phyloP scores from a whole-genome alignment of 2,888 invertebrate species.

The Lycocerus yunnanus region DNA sequence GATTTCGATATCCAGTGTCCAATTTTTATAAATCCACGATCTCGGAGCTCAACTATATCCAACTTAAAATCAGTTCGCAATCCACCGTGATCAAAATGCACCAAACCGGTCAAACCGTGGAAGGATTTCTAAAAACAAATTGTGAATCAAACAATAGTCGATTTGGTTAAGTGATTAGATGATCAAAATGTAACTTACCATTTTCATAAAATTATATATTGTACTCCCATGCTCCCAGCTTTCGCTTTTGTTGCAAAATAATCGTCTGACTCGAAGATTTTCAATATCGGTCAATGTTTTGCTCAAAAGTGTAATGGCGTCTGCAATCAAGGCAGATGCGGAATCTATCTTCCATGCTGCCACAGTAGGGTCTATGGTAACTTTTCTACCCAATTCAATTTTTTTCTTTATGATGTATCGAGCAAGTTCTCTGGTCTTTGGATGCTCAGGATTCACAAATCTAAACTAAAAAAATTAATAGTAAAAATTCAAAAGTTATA shows the following conservation, averaged over 20 bases:
- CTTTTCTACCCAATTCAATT: slow-evolving; percentile 41
- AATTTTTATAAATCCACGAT: slow-evolving; percentile 50
- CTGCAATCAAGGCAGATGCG: slow-evolving; percentile 81
- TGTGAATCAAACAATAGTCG: slow-evolving; percentile 12
- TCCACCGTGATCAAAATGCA: slow-evolving; percentile 54
- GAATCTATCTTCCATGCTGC: slow-evolving; percentile 56
- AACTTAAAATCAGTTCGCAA: slow-evolving; percentile 52
- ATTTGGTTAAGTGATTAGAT: not conserved
- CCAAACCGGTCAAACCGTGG: slow-evolving; percentile 51
- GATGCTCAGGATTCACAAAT: slow-evolving; percentile 62
- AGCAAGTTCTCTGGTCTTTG: not conserved
- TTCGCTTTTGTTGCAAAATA: slow-evolving; percentile 65
- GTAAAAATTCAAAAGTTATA: not conserved
- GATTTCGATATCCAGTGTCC: slow-evolving; percentile 52
- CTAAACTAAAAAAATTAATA: slow-evolving; percentile 57
- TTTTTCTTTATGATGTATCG: not conserved
- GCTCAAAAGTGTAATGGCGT: slow-evolving; percentile 82
- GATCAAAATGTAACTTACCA: slow-evolving; percentile 59
- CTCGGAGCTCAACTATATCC: slow-evolving; percentile 53
- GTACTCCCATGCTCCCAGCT: slow-evolving; percentile 83
- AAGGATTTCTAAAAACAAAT: slow-evolving; percentile 47
- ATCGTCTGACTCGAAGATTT: slow-evolving; percentile 37
- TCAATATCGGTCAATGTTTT: slow-evolving; percentile 64
- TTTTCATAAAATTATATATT: slow-evolving; percentile 81
- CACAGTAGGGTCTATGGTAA: slow-evolving; percentile 12